Evolutionary conservation across 2,797 vertebrate genomes (phyloP).

Genomic region (Semaprochilodus insignis): DNA sequence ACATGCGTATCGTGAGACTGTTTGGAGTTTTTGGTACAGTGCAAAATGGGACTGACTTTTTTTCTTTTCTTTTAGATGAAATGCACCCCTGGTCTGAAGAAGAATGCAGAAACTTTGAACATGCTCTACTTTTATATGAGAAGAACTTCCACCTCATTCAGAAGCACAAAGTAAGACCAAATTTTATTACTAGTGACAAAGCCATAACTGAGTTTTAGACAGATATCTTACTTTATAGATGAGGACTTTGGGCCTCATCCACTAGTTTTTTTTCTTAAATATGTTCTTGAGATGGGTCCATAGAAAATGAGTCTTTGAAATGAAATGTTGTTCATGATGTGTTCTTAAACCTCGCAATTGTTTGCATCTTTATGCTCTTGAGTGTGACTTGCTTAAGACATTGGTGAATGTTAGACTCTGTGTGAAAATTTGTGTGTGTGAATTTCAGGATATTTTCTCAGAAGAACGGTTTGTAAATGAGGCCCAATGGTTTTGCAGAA

Average conservation of each 20-base stretch:
- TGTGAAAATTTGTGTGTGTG: too few species aligned
- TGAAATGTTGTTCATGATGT: too few species aligned
- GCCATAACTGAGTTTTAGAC: not conserved
- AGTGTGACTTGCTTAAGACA: too few species aligned
- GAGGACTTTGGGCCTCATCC: too few species aligned
- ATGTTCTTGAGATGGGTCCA: too few species aligned
- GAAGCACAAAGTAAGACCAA: constrained; percentile 84
- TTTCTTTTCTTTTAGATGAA: constrained; percentile 71
- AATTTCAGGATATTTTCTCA: too few species aligned
- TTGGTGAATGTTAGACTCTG: too few species aligned
- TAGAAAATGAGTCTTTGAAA: too few species aligned
- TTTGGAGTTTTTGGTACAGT: not conserved
- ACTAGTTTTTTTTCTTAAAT: too few species aligned
- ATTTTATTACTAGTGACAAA: not conserved
- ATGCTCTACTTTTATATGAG: constrained; percentile 86
- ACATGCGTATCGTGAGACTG: not conserved
- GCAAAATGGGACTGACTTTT: not conserved
- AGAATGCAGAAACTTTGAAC: constrained; percentile 89
- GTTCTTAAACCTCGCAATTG: too few species aligned
- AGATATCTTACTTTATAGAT: not conserved
- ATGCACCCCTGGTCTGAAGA: constrained; percentile 88
- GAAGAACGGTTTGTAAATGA: too few species aligned
- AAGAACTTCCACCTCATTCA: constrained; percentile 92
- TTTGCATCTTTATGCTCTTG: too few species aligned
- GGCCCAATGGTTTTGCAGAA: not conserved